Base-by-base conservation (phyloP, 2,888 invertebrate genomes). In the Hirtodrosophila cameraria region DNA sequence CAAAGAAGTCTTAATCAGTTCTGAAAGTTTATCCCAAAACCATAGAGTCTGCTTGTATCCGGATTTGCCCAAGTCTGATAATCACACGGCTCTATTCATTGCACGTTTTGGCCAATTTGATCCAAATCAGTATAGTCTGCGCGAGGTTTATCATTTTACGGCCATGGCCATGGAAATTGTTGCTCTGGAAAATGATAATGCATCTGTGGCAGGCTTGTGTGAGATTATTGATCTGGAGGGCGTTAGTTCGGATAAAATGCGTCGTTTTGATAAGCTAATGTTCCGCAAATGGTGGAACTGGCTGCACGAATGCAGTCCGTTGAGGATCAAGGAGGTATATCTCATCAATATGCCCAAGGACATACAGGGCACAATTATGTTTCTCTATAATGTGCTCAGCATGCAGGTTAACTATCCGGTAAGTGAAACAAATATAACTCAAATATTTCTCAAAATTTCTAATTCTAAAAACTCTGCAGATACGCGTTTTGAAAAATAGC, bases 81-180 rank as follows among this genome's bases (percentile, higher is more conserved):
- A 77, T 38, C 87, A 86, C 15, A 63, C 86, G 0, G 84, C 88
- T 2, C 31, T 89, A 15, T 69, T 88, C 28, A 82, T 88, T 8
- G 69, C 80, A 0, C 87, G 89, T 1, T 86, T 89, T 12, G 85
- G 85, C 0, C 75, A 75, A 2, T 86, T 76, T n/a, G 86, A 89
- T 70, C 77, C 80, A 9, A 78, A 80, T 48, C 74, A 73, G 30
- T 79, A 81, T 28, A 81, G 68, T 48, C 58, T 88, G 45, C 81
- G 80, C 0, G 89, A 88, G 42, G 46, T 88, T 3, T 77, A 89
- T 7, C 85, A 87, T 5, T 88, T 84, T 18, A 70, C 73, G 2
- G 75, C 86, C 11, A 88, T 88, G 88, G 69, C 81, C 52, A 83
- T 88, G 70, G 88, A 88, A 50, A 61, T 88, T 15, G 72, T 88